Evolutionary conservation across 2,797 vertebrate species (phyloP).

Genomic region (Phrynocephalus forsythii): DNA sequence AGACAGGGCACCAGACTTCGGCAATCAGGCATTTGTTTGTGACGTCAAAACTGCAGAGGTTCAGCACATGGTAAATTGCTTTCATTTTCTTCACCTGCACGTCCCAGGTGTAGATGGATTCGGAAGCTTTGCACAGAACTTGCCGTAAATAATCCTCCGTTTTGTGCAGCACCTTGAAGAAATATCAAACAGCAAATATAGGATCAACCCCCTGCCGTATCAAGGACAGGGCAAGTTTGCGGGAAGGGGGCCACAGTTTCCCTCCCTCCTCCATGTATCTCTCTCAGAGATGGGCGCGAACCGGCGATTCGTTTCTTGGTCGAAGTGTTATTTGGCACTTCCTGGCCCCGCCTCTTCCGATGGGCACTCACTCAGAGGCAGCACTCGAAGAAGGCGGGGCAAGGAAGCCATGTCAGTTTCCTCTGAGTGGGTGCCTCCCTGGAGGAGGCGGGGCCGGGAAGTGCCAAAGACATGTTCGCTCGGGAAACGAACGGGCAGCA

Average conservation of each 20-base stretch:
- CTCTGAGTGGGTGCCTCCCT: too few relatives aligned
- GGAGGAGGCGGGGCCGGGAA: too few relatives aligned
- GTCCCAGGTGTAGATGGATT: conserved; percentile 89
- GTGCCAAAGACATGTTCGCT: too few relatives aligned
- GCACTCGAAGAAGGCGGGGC: too few relatives aligned
- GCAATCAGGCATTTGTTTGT: conserved; percentile 98
- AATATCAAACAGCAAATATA: neutral
- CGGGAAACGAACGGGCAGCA: too few relatives aligned
- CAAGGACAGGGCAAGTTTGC: neutral
- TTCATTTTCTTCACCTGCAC: conserved; percentile 98
- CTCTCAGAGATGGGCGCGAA: too few relatives aligned
- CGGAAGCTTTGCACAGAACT: conserved; percentile 92
- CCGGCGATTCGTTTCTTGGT: too few relatives aligned
- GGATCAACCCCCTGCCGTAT: neutral
- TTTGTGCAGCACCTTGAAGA: conserved; percentile 89
- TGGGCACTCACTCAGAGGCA: too few relatives aligned
- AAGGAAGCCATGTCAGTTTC: too few relatives aligned
- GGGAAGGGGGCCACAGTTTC: neutral
- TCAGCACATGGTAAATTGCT: conserved; percentile 96
- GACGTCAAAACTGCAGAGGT: conserved; percentile 97
- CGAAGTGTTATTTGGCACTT: too few relatives aligned
- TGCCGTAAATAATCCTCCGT: conserved; percentile 96
- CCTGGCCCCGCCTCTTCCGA: too few relatives aligned
- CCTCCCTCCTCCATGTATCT: neutral
- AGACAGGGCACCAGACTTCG: conserved; percentile 96